Conservation (phyloP, 2,888 invertebrate genomes). For the Maniola hyperantus region DNA sequence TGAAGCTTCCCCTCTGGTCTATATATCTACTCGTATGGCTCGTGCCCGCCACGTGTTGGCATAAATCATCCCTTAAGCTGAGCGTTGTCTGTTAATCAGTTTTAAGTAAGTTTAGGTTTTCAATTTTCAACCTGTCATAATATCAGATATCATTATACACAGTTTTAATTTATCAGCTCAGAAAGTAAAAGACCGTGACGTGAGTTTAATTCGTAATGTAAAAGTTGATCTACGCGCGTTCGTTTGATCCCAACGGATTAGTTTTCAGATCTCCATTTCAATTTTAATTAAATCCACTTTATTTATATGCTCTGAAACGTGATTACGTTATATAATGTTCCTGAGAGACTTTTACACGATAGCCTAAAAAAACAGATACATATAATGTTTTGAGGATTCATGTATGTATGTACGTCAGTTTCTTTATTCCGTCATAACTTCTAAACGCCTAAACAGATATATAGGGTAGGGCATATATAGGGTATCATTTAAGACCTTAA, state of each 20-base stretch:
- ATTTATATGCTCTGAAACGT: slow-evolving; percentile 11
- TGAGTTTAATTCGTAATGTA: slow-evolving; percentile 10
- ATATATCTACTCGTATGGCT: too few relatives aligned
- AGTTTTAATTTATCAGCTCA: not conserved
- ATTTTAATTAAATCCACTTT: slow-evolving; percentile 15
- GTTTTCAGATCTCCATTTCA: slow-evolving; percentile 9
- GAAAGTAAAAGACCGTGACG: slow-evolving; percentile 7
- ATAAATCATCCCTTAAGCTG: too few relatives aligned
- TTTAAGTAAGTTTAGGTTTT: too few relatives aligned
- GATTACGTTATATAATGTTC: slow-evolving; percentile 9
- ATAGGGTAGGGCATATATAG: too few relatives aligned
- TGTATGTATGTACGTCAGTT: not conserved
- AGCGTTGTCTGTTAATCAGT: too few relatives aligned
- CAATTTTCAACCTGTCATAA: too few relatives aligned
- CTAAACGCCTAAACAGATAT: too few relatives aligned
- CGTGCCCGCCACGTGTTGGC: too few relatives aligned
- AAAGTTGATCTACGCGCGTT: slow-evolving; percentile 12
- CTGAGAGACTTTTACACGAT: not conserved
- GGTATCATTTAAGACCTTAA: too few relatives aligned
- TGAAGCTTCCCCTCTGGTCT: too few relatives aligned
- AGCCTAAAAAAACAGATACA: too few relatives aligned
- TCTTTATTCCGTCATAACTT: not conserved
- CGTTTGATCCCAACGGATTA: slow-evolving; percentile 9
- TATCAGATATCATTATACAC: not conserved
- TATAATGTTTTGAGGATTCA: too few relatives aligned